These are phyloP conservation scores for pig (Sus scrofa) DNA, from an alignment of 2,113 vertebrate genomes.

Conservation along the genomic window T2T-Sscrofa CM000824.6:51188001-51188500, in stretches of 20 bases:
- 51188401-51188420: background rate
- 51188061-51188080: accelerated
- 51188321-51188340: background rate
- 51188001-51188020: background rate
- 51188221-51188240: accelerated
- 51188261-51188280: background rate
- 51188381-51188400: background rate
- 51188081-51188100: background rate
- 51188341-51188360: accelerated
- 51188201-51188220: accelerated
- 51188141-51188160: background rate
- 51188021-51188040: background rate
- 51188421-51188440: background rate
- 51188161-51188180: accelerated
- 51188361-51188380: accelerated
- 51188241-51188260: background rate
- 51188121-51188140: background rate
- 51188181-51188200: accelerated
- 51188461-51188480: background rate
- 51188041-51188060: background rate
- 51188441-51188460: background rate
- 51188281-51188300: background rate
- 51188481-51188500: background rate
- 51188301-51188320: accelerated
- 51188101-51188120: accelerated